Percentiles rank a stretch among this genome's conserved stretches.
These are phyloP conservation scores for Erythrolamprus reginae DNA, from an alignment of 2,113 vertebrate genomes.

Conservation along the genomic window DNA sequence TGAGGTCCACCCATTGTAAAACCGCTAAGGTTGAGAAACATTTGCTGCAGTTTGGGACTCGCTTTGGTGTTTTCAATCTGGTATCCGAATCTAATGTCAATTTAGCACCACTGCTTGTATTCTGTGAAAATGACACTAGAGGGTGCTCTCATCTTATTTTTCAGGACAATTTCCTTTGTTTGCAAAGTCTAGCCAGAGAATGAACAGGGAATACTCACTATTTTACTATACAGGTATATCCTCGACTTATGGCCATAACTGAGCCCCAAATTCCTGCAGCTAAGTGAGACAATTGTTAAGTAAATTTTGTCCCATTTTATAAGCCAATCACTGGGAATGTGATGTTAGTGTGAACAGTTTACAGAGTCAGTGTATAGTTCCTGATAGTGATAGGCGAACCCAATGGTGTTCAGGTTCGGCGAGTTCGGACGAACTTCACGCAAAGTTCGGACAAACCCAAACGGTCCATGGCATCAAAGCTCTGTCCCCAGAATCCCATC, in stretches of 20 bases:
- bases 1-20: background rate
- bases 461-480: too few relatives aligned
- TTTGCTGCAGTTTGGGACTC: background rate
- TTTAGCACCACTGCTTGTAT: background rate
- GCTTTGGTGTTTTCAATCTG: background rate
- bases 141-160: slow-evolving; percentile 51
- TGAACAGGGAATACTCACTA: background rate
- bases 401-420: too few relatives aligned
- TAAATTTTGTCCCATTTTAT: background rate
- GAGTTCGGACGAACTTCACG: too few relatives aligned
- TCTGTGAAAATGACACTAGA: slow-evolving; percentile 37
- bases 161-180: background rate
- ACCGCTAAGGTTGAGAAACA: background rate
- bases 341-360: too few relatives aligned
- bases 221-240: background rate
- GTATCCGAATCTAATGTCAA: background rate
- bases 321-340: too few relatives aligned
- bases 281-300: background rate
- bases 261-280: background rate
- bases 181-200: background rate
- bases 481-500: too few relatives aligned
- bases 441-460: too few relatives aligned
- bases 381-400: too few relatives aligned
- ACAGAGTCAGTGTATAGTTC: too few relatives aligned
- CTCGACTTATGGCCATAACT: background rate